phyloP scores from a whole-genome alignment of 2,113 vertebrate species.

The Phoxinus phoxinus region DNA sequence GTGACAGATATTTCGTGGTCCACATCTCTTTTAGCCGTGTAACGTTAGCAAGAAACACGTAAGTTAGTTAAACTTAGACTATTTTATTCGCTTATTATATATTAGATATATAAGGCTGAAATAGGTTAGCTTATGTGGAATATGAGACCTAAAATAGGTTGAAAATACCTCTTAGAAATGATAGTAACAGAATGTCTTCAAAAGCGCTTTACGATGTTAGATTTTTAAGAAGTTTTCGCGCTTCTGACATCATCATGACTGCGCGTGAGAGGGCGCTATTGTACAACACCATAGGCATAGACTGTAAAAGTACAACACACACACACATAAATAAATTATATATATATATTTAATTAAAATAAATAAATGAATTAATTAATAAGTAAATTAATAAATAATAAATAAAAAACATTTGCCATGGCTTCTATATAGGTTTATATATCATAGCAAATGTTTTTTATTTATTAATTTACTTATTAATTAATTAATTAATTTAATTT shows the following conservation, averaged over 20 bases:
- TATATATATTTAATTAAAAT: no score
- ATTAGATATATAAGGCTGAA: neutral
- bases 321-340: no score
- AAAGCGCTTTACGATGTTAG: no score
- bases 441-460: neutral
- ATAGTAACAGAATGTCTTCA: no score
- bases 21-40: slow-evolving; percentile 4
- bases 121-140: neutral
- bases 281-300: no score
- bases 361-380: no score
- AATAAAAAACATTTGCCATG: no score
- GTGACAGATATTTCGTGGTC: neutral
- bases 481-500: no score
- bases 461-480: neutral
- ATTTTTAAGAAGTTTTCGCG: neutral
- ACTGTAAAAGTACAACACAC: no score
- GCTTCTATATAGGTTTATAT: no score
- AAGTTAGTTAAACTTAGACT: neutral
- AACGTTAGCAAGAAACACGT: no score
- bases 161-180: neutral
- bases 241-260: neutral
- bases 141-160: neutral
- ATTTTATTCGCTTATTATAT: neutral
- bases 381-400: no score
- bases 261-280: neutral